Evolutionary conservation across 2,797 vertebrate genomes (phyloP).

Genomic region (Synaphobranchus kaupii): DNA sequence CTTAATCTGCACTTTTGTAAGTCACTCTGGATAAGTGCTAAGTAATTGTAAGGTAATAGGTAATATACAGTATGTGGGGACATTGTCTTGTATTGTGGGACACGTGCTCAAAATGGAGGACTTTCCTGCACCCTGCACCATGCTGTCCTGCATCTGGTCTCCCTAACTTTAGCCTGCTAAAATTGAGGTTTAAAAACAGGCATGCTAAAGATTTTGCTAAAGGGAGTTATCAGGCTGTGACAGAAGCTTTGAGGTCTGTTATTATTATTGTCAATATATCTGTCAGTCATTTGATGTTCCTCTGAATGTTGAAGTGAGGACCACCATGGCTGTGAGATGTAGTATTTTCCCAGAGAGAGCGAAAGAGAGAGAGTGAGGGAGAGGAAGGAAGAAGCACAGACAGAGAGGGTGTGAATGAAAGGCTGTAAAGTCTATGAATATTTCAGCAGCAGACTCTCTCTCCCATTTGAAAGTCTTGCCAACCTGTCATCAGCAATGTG

Average conservation of each 20-base stretch:
- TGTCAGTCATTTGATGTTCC: neutral
- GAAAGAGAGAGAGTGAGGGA: neutral
- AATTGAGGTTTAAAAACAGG: no score
- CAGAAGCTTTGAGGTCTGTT: neutral
- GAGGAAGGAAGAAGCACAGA: neutral
- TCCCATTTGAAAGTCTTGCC: neutral
- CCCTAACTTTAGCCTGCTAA: no score
- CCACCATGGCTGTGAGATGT: neutral
- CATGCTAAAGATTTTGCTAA: no score
- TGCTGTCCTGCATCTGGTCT: no score
- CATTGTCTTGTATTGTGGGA: no score
- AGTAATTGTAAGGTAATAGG: no score
- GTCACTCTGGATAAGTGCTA: no score
- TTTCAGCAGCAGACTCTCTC: conserved; percentile 19
- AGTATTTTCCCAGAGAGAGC: neutral
- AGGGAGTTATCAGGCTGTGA: neutral
- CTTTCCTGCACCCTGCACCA: no score
- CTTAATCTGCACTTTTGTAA: no score
- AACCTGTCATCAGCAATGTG: neutral
- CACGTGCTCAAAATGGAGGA: no score
- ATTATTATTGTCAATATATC: neutral
- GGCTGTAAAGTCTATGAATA: conserved; percentile 4
- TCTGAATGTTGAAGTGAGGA: neutral
- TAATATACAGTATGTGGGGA: no score
- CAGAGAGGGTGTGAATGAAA: neutral